Percentiles rank a stretch among this genome's conserved stretches.
These are phyloP conservation scores for Polymixis flavicincta DNA, from an alignment of 2,888 invertebrate genomes.

Conservation along the genomic window DNA sequence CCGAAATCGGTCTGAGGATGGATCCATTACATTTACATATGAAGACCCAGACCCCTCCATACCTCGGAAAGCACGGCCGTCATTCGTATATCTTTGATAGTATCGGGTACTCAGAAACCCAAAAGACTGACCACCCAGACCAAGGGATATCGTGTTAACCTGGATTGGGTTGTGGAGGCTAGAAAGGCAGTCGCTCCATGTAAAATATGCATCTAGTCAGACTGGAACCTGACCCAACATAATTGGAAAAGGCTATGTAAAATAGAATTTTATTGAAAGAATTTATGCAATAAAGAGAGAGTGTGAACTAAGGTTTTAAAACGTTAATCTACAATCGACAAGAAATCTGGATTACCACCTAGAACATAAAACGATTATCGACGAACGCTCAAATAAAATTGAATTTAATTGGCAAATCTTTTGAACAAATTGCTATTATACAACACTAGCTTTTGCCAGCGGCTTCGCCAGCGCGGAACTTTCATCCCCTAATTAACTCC, in stretches of 20 bases:
- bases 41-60: background rate
- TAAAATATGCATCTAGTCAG: conserved; percentile 2
- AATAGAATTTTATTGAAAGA: background rate
- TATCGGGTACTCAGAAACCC: background rate
- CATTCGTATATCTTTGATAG: background rate
- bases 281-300: conserved; percentile 10
- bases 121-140: background rate
- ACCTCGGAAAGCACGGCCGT: background rate
- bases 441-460: no score
- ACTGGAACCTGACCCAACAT: background rate
- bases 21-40: background rate
- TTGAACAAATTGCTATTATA: conserved; percentile 38
- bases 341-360: conserved; percentile 5
- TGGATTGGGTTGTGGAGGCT: background rate
- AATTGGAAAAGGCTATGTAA: background rate
- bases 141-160: background rate
- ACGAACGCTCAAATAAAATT: conserved; percentile 23
- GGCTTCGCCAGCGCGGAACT: no score
- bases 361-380: conserved; percentile 8
- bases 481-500: no score
- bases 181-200: background rate
- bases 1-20: background rate
- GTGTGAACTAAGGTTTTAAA: background rate
- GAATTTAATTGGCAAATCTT: conserved; percentile 18
- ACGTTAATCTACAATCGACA: background rate